These are phyloP conservation scores for Poecilia latipinna DNA, from an alignment of 2,113 vertebrate species.

Conservation along the genomic window DNA sequence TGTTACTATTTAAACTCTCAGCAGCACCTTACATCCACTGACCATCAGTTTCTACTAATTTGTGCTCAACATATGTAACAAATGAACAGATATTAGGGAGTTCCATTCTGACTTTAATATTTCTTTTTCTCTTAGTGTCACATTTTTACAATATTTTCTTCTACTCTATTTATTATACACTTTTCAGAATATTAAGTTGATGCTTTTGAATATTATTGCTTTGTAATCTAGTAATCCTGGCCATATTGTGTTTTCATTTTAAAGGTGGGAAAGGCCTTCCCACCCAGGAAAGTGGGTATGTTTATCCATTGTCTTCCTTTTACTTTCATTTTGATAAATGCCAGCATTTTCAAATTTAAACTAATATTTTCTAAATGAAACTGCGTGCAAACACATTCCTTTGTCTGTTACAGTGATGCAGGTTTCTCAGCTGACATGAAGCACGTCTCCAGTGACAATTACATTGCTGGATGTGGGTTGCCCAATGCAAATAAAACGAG, in stretches of 20 bases:
- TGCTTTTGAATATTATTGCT: too few relatives aligned
- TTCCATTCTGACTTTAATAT: too few relatives aligned
- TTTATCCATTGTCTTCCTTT: background rate
- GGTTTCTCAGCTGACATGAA: slow-evolving; percentile 39
- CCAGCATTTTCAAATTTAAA: background rate
- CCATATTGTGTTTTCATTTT: slow-evolving; percentile 3
- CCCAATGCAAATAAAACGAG: background rate
- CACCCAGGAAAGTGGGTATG: slow-evolving; percentile 57
- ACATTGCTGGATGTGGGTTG: background rate
- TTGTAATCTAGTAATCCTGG: background rate
- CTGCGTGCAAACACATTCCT: background rate
- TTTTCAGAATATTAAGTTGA: too few relatives aligned
- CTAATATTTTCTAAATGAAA: background rate
- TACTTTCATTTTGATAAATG: background rate
- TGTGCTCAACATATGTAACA: too few relatives aligned
- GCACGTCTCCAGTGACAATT: background rate
- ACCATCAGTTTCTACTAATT: too few relatives aligned
- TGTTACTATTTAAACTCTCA: too few relatives aligned
- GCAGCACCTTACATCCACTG: too few relatives aligned
- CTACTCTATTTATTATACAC: too few relatives aligned
- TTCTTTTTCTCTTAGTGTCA: too few relatives aligned
- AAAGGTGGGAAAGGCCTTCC: slow-evolving; percentile 10
- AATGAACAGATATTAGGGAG: too few relatives aligned
- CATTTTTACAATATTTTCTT: too few relatives aligned
- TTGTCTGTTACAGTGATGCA: slow-evolving; percentile 22